Percentiles rank a stretch among this genome's conserved stretches.
Evolutionary conservation across 2,113 vertebrate species (phyloP).

Genomic region (Paramisgurnus dabryanus): DNA sequence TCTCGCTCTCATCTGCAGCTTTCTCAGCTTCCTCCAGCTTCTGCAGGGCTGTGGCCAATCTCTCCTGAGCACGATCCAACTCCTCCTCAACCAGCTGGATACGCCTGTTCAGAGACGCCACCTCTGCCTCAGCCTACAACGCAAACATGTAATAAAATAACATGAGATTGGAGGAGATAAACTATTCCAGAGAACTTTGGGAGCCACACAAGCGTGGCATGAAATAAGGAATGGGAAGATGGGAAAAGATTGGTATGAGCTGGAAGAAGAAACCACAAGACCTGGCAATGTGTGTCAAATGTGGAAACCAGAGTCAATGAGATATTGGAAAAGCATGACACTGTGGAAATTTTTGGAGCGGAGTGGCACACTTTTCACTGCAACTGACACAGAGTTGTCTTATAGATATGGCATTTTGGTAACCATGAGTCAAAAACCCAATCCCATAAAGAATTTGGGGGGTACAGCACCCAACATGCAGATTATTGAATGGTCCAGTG

Average conservation of each 20-base stretch:
- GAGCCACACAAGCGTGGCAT: not conserved
- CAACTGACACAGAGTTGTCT: too few relatives aligned
- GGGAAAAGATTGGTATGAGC: not conserved
- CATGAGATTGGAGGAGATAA: not conserved
- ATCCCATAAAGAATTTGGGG: too few relatives aligned
- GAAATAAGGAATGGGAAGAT: not conserved
- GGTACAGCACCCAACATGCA: not conserved
- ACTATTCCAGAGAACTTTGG: not conserved
- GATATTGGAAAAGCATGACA: not conserved
- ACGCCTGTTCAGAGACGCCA: conserved; percentile 86
- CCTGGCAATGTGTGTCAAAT: not conserved
- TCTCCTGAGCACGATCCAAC: conserved; percentile 87
- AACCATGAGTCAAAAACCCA: too few relatives aligned
- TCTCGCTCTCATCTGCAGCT: conserved; percentile 85
- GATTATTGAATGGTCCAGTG: not conserved
- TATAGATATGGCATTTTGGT: not conserved
- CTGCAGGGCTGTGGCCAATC: conserved; percentile 84
- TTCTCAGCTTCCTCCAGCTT: conserved; percentile 90
- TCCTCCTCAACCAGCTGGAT: conserved; percentile 91
- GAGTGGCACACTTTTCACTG: not conserved
- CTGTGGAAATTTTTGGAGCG: not conserved
- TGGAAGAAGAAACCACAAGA: not conserved
- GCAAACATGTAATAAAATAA: not conserved
- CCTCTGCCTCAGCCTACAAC: conserved; percentile 84
- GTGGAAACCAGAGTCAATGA: not conserved